Percentiles rank a stretch among this genome's conserved stretches.
Conservation (phyloP, 2,797 vertebrate genomes). For the Mormyrus proboscirostris region DNA sequence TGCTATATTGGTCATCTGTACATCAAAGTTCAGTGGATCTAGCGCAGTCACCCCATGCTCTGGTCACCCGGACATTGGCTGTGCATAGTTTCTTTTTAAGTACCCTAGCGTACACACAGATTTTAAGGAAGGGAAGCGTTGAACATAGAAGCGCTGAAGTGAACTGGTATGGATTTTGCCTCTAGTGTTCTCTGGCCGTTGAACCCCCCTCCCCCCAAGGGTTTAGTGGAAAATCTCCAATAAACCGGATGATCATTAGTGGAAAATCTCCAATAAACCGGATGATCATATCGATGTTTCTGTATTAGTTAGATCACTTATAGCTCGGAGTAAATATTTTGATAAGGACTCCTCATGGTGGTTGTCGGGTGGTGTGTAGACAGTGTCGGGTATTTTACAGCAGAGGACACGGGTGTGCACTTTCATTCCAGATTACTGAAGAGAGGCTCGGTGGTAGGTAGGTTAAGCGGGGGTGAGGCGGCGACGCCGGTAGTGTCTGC, state of each 20-base stretch:
- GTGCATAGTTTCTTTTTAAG: background rate
- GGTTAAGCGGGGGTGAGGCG: slow-evolving; percentile 19
- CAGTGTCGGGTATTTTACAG: background rate
- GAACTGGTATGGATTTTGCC: background rate
- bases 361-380: background rate
- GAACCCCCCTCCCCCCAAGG: background rate
- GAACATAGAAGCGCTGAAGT: background rate
- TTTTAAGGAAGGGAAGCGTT: background rate
- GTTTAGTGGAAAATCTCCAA: background rate
- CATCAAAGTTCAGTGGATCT: background rate
- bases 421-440: background rate
- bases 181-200: background rate
- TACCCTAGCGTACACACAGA: background rate
- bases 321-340: background rate
- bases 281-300: background rate
- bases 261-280: background rate
- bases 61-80: background rate
- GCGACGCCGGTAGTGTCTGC: background rate
- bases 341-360: background rate
- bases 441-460: background rate
- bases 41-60: background rate
- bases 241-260: background rate
- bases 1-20: background rate
- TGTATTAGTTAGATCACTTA: background rate
- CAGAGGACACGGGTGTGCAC: background rate